Evolutionary conservation across 2,888 invertebrate genomes (phyloP).

Genomic region (Epistrophe grossulariae): DNA sequence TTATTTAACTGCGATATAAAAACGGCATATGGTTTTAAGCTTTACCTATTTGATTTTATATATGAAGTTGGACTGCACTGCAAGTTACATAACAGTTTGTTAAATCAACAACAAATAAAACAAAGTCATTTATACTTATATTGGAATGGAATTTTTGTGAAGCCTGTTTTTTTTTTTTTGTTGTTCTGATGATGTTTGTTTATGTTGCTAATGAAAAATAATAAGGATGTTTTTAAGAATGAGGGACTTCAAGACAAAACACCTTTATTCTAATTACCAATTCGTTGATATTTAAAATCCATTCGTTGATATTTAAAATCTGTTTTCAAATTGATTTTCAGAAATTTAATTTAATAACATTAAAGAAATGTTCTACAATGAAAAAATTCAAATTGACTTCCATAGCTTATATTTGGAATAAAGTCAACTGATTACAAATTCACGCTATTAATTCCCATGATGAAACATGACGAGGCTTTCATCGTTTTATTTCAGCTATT

Average conservation of each 20-base stretch:
- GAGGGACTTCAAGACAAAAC: neutral
- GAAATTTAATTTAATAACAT: no score
- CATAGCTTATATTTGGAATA: no score
- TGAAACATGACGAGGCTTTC: no score
- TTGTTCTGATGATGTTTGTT: conserved; percentile 4
- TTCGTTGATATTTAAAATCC: no score
- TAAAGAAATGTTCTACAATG: no score
- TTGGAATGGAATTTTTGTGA: neutral
- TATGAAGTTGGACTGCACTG: conserved; percentile 31
- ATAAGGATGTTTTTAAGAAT: neutral
- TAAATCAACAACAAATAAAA: neutral
- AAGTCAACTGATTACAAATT: no score
- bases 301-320: neutral
- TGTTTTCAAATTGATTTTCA: no score
- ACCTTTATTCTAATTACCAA: neutral
- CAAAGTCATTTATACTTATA: neutral
- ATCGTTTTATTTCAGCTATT: no score
- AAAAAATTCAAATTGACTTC: no score
- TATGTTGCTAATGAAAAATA: conserved; percentile 4
- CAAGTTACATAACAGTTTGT: conserved; percentile 57
- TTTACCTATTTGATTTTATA: conserved; percentile 39
- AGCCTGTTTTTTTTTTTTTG: conserved; percentile 7
- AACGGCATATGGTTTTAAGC: conserved; percentile 32
- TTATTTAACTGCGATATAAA: conserved; percentile 3
- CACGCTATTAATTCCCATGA: no score